Percentiles rank a stretch among this genome's conserved stretches.
Evolutionary conservation across 2,888 invertebrate genomes (phyloP).

Genomic region (Monoplex corrugatus): DNA sequence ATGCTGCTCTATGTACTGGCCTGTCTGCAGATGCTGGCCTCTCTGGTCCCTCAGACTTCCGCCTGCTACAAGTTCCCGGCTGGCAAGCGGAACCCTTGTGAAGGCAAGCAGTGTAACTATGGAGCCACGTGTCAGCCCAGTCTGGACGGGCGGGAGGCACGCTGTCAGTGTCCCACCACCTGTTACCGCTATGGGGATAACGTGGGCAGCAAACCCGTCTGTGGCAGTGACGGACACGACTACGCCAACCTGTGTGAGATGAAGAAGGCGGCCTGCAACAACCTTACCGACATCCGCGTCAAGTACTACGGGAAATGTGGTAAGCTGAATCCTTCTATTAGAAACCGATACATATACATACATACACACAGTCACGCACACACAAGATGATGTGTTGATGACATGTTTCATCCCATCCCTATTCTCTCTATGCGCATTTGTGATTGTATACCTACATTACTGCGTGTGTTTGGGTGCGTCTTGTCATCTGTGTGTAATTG

Average conservation of each 20-base stretch:
- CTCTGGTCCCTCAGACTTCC: neutral
- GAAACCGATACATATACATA: no score
- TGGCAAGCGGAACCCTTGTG: conserved; percentile 89
- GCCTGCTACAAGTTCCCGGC: conserved; percentile 84
- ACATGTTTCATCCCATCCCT: no score
- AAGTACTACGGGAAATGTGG: conserved; percentile 83
- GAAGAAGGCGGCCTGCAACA: conserved; percentile 80
- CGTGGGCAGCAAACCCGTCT: conserved; percentile 89
- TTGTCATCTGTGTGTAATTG: no score
- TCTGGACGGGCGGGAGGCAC: conserved; percentile 87
- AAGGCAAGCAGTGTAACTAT: conserved; percentile 86
- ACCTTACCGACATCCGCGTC: conserved; percentile 80
- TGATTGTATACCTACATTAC: no score
- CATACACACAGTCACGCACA: no score
- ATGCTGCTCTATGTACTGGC: neutral
- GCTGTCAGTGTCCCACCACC: conserved; percentile 89
- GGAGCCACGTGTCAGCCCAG: conserved; percentile 87
- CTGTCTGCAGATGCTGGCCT: neutral
- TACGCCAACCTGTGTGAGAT: conserved; percentile 82
- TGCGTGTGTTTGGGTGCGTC: no score
- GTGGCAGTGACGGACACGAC: conserved; percentile 85
- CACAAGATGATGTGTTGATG: no score
- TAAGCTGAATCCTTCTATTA: conserved; percentile 69
- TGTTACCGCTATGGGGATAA: conserved; percentile 93
- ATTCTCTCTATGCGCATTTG: no score